A percentile compares a stretch with the other conserved stretches of the same genome.
These are phyloP conservation scores for Ormia ochracea DNA, from an alignment of 2,888 invertebrate genomes.

Conservation along the genomic window DNA sequence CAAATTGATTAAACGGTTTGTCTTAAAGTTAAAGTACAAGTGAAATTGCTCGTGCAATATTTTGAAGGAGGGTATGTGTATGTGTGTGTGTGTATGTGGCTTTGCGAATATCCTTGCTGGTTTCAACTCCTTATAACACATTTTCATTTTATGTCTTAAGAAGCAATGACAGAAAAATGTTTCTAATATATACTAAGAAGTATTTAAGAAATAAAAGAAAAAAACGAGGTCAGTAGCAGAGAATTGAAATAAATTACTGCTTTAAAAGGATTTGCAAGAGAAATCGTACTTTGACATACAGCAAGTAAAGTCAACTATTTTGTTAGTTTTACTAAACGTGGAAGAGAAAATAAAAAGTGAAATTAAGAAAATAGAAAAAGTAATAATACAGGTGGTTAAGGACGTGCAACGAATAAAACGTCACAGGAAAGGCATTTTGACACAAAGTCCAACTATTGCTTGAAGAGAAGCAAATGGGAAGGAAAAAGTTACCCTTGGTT, in stretches of 20 bases:
- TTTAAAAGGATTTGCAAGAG: constrained; percentile 51
- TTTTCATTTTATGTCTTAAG: neutral
- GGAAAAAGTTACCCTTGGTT: no score
- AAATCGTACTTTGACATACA: constrained; percentile 14
- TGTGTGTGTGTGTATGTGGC: neutral
- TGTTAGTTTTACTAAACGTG: constrained; percentile 30
- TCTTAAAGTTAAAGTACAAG: neutral
- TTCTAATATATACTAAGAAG: neutral
- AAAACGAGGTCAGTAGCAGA: constrained; percentile 61
- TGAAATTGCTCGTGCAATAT: neutral
- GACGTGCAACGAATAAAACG: neutral
- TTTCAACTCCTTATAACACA: constrained; percentile 6
- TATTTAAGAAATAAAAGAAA: constrained; percentile 14
- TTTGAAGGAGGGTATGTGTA: neutral
- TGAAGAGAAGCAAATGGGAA: neutral
- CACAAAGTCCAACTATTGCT: neutral
- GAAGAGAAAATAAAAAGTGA: neutral
- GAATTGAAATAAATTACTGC: constrained; percentile 51
- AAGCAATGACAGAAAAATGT: neutral
- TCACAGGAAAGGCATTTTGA: neutral
- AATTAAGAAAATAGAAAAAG: neutral
- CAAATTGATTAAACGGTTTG: neutral
- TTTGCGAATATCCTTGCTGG: neutral
- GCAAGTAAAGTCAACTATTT: constrained; percentile 49
- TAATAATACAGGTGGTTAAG: neutral